Evolutionary conservation across 2,113 vertebrate genomes (phyloP), one percentile per base, ranked within the genome.

Genomic region (Aegithalos caudatus): DNA sequence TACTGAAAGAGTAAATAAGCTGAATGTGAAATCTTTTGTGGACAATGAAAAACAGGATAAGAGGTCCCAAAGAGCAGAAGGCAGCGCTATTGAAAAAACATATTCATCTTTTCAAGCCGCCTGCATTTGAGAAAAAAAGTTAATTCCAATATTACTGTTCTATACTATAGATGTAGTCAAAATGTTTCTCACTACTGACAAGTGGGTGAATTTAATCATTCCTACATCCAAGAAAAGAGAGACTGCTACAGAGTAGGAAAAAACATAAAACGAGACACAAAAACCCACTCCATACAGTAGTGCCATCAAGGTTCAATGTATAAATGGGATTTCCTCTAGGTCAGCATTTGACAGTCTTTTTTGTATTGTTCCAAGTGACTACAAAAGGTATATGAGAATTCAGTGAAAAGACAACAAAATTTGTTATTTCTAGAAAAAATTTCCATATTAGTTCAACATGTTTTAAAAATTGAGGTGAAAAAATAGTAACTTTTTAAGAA

Each of bases 211-310:
- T 27, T 47, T 33, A 78, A 53, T 18, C 18, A 73, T 53, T 83
- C 29, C 25, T 48, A 9, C 12, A 61, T 86, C 28, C 33, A 86
- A 77, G 9, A 76, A 37, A 57, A 70, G 23, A 48, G 5, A 37
- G 12, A 47, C 20, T 45, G 42, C 27, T 18, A 47, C 1, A 3
- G 3, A 48, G 18, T 3, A 42, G 3, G 11, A 4, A 51, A 13
- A 33, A 38, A 33, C 7, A 12, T 38, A 73, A n/a, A 48, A 40
- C 11, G 50, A 61, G 25, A 37, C 28, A 60, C 23, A 79, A 57
- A 70, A 48, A 2, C 0, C 5, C 9, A 17, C 27, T 35, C 9
- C 31, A 71, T 2, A 8, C 11, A 44, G 4, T 14, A 62, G 0
- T 65, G 35, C 24, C n/a, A 37, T 64, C 21, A 37, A 71, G 20